A percentile compares a stretch with the other conserved stretches of the same genome.
Evolutionary conservation across 2,888 invertebrate genomes (phyloP).

Genomic region (Notocelia uddmanniana): DNA sequence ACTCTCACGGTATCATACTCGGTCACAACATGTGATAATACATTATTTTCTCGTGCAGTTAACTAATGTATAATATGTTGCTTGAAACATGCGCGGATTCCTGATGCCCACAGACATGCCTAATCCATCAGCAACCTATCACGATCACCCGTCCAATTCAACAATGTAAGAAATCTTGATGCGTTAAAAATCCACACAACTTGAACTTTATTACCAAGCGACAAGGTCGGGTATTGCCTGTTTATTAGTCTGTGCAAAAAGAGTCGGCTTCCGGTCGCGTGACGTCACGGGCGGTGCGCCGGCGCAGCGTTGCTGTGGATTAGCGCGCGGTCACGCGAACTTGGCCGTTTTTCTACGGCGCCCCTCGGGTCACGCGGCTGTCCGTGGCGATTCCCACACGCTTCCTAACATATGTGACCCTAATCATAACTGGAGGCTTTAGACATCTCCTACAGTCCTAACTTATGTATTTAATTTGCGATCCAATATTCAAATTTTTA

Average conservation of each 20-base stretch:
- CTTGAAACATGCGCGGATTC: not conserved
- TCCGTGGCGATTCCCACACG: slow-evolving; percentile 14
- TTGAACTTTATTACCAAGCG: not conserved
- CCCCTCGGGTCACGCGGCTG: slow-evolving; percentile 10
- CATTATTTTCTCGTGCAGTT: not conserved
- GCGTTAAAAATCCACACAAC: not conserved
- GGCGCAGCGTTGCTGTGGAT: slow-evolving; percentile 49
- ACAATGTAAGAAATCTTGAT: slow-evolving; percentile 47
- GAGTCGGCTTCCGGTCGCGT: slow-evolving; percentile 68
- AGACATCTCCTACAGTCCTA: not conserved
- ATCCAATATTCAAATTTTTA: too few relatives aligned
- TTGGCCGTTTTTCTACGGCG: slow-evolving; percentile 22
- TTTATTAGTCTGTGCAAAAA: slow-evolving; percentile 52
- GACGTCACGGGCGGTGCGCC: slow-evolving; percentile 66
- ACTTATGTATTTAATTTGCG: too few relatives aligned
- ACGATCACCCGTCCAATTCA: slow-evolving; percentile 24
- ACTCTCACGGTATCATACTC: not conserved
- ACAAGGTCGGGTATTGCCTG: not conserved
- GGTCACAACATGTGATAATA: not conserved
- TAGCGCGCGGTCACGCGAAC: slow-evolving; percentile 34
- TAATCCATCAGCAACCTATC: slow-evolving; percentile 32
- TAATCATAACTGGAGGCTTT: not conserved
- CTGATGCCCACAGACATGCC: not conserved
- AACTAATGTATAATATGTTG: not conserved
- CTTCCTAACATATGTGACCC: not conserved